These are phyloP conservation scores for Montipora capricornis DNA, from an alignment of 64 coral and sea anemone species.

Conservation along the genomic window DNA sequence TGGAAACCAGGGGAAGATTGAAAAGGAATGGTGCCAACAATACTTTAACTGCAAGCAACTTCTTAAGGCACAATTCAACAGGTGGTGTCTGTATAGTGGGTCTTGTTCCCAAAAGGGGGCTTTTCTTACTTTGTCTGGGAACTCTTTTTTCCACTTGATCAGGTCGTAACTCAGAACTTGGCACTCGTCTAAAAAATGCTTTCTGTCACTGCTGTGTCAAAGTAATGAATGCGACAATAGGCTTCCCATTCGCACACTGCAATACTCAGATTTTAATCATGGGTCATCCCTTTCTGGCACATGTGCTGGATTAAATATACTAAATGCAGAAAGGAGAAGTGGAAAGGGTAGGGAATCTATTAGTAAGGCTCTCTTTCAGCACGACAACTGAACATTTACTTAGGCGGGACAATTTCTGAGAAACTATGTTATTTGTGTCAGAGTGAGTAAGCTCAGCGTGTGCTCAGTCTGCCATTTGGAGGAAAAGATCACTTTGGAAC, in stretches of 20 bases:
- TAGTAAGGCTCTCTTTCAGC: no score
- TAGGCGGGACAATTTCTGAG: no score
- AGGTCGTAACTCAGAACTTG: conserved; percentile 40
- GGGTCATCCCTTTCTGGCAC: conserved; percentile 47
- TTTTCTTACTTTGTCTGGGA: no score
- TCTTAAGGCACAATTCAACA: conserved; percentile 45
- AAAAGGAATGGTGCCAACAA: neutral
- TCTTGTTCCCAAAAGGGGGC: neutral
- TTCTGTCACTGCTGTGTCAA: conserved; percentile 13
- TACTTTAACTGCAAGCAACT: conserved; percentile 20
- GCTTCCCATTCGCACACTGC: neutral
- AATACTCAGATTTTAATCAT: conserved; percentile 57
- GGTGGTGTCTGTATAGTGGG: neutral
- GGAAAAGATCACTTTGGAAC: no score
- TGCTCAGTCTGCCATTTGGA: no score
- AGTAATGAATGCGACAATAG: conserved; percentile 26
- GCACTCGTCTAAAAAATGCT: conserved; percentile 44
- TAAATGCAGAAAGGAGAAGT: no score
- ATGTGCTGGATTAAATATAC: conserved; percentile 21
- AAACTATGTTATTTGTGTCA: no score
- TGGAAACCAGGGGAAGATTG: conserved; percentile 14
- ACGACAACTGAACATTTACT: no score
- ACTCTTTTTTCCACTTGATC: conserved; percentile 49
- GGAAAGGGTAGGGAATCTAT: no score
- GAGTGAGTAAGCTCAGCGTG: no score